A percentile compares a stretch with the other conserved stretches of the same genome.
phyloP scores from a whole-genome alignment of 2,797 vertebrate species.

The Trachops cirrhosus region DNA sequence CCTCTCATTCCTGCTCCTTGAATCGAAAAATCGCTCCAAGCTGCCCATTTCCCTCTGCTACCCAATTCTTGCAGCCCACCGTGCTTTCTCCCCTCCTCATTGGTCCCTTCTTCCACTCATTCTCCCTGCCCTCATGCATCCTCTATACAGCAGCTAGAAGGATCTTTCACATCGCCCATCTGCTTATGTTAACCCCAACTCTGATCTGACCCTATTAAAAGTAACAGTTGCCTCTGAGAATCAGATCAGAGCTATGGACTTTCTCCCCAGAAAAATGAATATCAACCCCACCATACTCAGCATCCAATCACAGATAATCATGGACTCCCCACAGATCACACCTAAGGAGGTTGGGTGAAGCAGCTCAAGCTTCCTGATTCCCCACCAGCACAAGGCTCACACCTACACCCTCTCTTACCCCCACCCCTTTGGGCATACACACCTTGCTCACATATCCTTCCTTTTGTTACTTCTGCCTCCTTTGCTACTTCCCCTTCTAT shows the following conservation, averaged over 20 bases:
- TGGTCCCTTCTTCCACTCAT: background rate
- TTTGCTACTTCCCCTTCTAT: background rate
- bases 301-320: background rate
- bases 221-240: background rate
- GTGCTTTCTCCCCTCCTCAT: background rate
- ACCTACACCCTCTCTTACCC: background rate
- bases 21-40: background rate
- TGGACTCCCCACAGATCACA: background rate
- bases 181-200: background rate
- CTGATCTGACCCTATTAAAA: background rate
- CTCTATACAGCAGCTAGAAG: background rate
- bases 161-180: background rate
- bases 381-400: background rate
- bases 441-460: background rate
- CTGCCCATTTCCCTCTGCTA: background rate
- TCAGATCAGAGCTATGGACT: background rate
- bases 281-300: background rate
- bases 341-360: background rate
- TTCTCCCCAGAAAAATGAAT: background rate
- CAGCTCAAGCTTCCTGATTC: background rate
- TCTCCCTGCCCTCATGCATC: background rate
- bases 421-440: background rate
- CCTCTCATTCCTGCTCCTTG: background rate
- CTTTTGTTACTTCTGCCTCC: background rate
- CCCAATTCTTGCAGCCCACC: background rate